A percentile compares a stretch with the other conserved stretches of the same genome.
Conservation (phyloP, 2,888 invertebrate species). For the Acanthacorydalis orientalis region DNA sequence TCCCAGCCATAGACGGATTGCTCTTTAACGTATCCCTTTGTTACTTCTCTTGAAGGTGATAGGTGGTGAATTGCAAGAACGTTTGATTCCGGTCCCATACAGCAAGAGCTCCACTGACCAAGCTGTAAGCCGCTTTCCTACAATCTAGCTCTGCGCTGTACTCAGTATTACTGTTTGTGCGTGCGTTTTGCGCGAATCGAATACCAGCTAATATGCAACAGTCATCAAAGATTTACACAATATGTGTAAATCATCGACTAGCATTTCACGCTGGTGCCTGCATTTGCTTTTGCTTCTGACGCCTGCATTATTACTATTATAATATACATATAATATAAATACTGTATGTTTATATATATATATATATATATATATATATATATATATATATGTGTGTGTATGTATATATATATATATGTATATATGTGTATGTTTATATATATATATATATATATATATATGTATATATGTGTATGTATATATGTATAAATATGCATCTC, state of each 20-base stretch:
- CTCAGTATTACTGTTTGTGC: constrained; percentile 20
- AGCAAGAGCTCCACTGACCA: constrained; percentile 99
- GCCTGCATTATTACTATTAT: background rate
- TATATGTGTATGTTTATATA: background rate
- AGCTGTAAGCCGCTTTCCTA: constrained; percentile 88
- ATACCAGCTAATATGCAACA: too few relatives aligned
- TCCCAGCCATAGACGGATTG: constrained; percentile 27
- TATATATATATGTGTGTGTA: background rate
- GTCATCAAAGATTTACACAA: too few relatives aligned
- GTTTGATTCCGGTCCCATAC: constrained; percentile 99
- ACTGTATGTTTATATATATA: background rate
- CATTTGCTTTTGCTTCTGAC: too few relatives aligned
- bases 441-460: background rate
- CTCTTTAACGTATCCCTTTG: constrained; percentile 71
- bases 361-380: background rate
- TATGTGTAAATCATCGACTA: too few relatives aligned
- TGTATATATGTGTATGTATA: too few relatives aligned
- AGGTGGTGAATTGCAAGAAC: constrained; percentile 99
- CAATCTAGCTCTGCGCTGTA: constrained; percentile 32
- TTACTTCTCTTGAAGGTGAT: constrained; percentile 83
- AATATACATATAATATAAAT: background rate
- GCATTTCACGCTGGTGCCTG: too few relatives aligned
- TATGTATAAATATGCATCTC: too few relatives aligned
- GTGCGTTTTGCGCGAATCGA: constrained; percentile 17
- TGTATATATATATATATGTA: background rate